Evolutionary conservation across 2,113 vertebrate species (phyloP).

Genomic region (Scolopax mira): DNA sequence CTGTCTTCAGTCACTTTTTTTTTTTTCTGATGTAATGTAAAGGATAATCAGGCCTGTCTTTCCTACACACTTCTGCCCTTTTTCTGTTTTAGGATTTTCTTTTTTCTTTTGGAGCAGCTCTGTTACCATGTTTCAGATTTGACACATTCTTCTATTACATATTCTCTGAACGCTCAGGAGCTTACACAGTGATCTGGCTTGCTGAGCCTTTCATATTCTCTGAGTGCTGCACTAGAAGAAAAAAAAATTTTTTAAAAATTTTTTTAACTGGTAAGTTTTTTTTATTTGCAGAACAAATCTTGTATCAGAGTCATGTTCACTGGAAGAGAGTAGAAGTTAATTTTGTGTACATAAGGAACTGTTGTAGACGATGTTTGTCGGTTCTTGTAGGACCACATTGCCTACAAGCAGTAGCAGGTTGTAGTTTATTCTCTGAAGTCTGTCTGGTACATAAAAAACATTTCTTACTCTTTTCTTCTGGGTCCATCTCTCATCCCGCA

Average conservation of each 20-base stretch:
- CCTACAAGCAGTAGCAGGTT: neutral
- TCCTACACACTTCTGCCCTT: neutral
- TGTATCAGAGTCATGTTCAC: neutral
- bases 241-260: neutral
- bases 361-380: neutral
- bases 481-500: neutral
- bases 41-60: constrained; percentile 43
- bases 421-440: neutral
- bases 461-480: neutral
- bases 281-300: neutral
- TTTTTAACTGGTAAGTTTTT: neutral
- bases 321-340: neutral
- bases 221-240: neutral
- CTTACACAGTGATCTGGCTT: neutral
- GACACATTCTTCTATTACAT: constrained; percentile 16
- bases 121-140: constrained; percentile 8
- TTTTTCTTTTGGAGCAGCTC: neutral
- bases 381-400: neutral
- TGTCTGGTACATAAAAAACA: neutral
- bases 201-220: constrained; percentile 21
- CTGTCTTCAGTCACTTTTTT: neutral
- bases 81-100: constrained; percentile 10
- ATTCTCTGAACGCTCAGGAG: neutral
- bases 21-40: neutral
- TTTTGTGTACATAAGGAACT: neutral